Evolutionary conservation across 2,888 invertebrate genomes (phyloP), one percentile per base, ranked within the genome.

Genomic region (Diarsia brunnea): DNA sequence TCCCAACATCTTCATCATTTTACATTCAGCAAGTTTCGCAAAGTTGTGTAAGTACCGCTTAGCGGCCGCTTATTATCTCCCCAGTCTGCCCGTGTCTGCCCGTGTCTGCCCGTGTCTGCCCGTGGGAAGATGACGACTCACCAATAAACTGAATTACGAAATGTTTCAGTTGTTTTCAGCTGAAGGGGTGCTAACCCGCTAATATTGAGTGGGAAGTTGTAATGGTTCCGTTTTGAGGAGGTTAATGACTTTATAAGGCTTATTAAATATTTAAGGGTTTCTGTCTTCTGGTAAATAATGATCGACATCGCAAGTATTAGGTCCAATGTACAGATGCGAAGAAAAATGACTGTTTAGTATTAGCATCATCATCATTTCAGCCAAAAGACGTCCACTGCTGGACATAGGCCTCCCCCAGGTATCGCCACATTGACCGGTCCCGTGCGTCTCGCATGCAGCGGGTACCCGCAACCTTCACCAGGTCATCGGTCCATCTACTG

Each of bases 61-160:
- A 78, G 78, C 67, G 67, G 49, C 63, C 67, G 63, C 70, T 86
- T 70, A 77, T 85, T 78, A 73, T 0, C 58, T 16, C 3, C 55
- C 2, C 58, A 8, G 58, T 16, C 58, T 27, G 55, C 53, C 12
- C 24, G 51, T 3, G 11, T 4, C 53, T 53, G 24, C 38, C 38
- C 38, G 8, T 38, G 38, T 74, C 53, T 53, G 24, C 38, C 38
- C 38, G 8, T 38, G 38, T 74, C 69, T 64, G 47, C 60, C 65
- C 71, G 65, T 70, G 31, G 24, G 73, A 84, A 84, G 75, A 82
- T 77, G 79, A 76, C 63, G 64, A 74, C 49, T 79, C 80, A 63
- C 82, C 85, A 82, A 84, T 87, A 82, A 81, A 73, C 64, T 79
- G 64, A 84, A 81, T 81, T 73, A 73, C 63, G 49, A 60, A 77